Conservation (phyloP, 1,140 invertebrate species). For the Drosophila pachea region DNA sequence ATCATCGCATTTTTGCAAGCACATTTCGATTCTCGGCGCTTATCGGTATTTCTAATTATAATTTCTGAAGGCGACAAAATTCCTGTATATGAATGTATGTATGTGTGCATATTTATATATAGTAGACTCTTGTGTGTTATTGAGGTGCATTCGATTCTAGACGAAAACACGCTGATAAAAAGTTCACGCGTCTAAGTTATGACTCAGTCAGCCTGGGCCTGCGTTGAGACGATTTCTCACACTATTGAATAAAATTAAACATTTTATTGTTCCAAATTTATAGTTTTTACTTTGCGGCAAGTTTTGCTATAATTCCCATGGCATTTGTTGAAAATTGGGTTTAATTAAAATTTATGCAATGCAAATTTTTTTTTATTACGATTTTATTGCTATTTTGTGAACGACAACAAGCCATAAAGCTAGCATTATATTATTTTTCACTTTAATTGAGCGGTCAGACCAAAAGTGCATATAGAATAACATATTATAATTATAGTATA, state of each 20-base stretch:
- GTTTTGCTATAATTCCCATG: slow-evolving; percentile 41
- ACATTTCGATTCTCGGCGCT: slow-evolving; percentile 4
- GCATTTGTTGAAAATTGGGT: slow-evolving; percentile 52
- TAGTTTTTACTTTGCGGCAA: slow-evolving; percentile 5
- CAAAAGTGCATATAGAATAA: slow-evolving; percentile 17
- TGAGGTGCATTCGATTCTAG: slow-evolving; percentile 30
- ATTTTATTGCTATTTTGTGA: slow-evolving; percentile 26
- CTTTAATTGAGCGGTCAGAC: slow-evolving; percentile 36
- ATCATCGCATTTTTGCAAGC: slow-evolving; percentile 18
- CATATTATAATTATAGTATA: no score
- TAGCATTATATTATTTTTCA: slow-evolving; percentile 3
- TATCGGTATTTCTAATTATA: slow-evolving; percentile 47
- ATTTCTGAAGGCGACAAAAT: slow-evolving; percentile 35
- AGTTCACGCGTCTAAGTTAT: slow-evolving; percentile 51
- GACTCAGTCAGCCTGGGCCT: slow-evolving; percentile 40
- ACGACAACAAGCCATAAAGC: not conserved
- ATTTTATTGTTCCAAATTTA: slow-evolving; percentile 43
- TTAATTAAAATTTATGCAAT: slow-evolving; percentile 63
- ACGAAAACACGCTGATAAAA: slow-evolving; percentile 29
- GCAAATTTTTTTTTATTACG: slow-evolving; percentile 32
- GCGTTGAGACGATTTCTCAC: slow-evolving; percentile 23
- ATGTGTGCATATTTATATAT: slow-evolving; percentile 6
- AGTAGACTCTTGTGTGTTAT: not conserved
- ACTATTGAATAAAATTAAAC: slow-evolving; percentile 39
- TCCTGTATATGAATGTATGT: slow-evolving; percentile 15